Evolutionary conservation across 1,140 invertebrate species (phyloP).

Genomic region (Pseudomyrmex sp.): DNA sequence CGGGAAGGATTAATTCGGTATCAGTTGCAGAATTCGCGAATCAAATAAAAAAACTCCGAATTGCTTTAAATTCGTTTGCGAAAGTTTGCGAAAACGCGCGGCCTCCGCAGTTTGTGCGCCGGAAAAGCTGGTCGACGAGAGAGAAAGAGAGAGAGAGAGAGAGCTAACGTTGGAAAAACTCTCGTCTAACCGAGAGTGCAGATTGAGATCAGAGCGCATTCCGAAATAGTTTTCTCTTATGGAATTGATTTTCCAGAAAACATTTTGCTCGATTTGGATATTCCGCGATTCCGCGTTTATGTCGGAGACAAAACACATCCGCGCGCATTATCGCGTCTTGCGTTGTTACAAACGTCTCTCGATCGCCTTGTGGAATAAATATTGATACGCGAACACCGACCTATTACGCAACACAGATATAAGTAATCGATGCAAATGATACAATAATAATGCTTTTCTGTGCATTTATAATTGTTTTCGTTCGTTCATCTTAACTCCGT

Average conservation of each 20-base stretch:
- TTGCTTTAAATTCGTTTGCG: background rate
- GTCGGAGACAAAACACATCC: conserved; percentile 19
- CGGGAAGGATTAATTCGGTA: background rate
- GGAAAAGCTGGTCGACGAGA: background rate
- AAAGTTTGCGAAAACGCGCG: conserved; percentile 15
- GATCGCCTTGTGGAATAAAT: conserved; percentile 12
- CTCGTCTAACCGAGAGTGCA: background rate
- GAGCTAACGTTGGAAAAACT: background rate
- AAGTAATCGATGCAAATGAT: too few relatives aligned
- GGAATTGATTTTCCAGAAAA: conserved; percentile 31
- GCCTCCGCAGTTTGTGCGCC: background rate
- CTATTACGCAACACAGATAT: too few relatives aligned
- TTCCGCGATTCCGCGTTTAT: conserved; percentile 11
- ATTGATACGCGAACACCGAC: conserved; percentile 2
- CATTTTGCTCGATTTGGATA: conserved; percentile 12
- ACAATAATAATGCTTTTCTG: too few relatives aligned
- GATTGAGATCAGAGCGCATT: background rate
- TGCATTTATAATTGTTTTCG: too few relatives aligned
- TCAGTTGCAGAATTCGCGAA: conserved; percentile 17
- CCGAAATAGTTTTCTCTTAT: conserved; percentile 43
- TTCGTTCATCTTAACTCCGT: conserved; percentile 19
- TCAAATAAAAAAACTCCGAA: conserved; percentile 38
- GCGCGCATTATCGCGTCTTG: conserved; percentile 42
- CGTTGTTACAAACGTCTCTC: conserved; percentile 35
- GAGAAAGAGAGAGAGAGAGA: background rate